A percentile compares a stretch with the other conserved stretches of the same genome.
phyloP scores from a whole-genome alignment of 2,113 vertebrate genomes.

The Cariama cristata region DNA sequence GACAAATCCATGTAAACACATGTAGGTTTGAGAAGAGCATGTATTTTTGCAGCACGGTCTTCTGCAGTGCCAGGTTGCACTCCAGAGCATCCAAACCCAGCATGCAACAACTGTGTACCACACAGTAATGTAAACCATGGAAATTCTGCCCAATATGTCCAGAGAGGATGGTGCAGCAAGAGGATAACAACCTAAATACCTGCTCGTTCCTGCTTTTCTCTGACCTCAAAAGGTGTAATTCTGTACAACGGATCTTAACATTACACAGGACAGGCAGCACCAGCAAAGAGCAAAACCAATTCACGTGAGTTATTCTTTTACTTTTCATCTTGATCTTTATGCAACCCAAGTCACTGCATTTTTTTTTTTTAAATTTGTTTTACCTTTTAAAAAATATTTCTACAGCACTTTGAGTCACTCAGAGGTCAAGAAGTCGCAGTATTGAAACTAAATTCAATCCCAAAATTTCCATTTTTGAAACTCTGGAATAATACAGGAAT shows the following conservation, averaged over 20 bases:
- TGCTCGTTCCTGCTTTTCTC: background rate
- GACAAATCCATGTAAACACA: background rate
- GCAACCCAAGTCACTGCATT: background rate
- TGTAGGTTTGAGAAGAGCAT: rapidly evolving
- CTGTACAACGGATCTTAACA: background rate
- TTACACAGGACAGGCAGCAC: no score
- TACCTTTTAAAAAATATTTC: background rate
- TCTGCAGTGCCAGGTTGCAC: background rate
- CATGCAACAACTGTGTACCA: rapidly evolving
- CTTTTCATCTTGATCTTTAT: background rate
- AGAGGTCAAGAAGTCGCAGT: background rate
- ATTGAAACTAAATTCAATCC: background rate
- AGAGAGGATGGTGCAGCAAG: background rate
- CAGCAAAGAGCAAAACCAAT: background rate
- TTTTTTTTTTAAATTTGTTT: background rate
- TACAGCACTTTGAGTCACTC: background rate
- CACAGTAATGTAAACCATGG: background rate
- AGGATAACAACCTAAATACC: background rate
- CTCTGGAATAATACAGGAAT: background rate
- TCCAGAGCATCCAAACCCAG: background rate
- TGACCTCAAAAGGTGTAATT: background rate
- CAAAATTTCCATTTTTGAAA: background rate
- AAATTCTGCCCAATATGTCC: background rate
- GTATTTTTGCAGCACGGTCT: background rate
- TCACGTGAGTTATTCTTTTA: background rate